Evolutionary conservation across 2,113 vertebrate genomes (phyloP), one percentile per base, ranked within the genome.

Genomic region (Balaeniceps rex): DNA sequence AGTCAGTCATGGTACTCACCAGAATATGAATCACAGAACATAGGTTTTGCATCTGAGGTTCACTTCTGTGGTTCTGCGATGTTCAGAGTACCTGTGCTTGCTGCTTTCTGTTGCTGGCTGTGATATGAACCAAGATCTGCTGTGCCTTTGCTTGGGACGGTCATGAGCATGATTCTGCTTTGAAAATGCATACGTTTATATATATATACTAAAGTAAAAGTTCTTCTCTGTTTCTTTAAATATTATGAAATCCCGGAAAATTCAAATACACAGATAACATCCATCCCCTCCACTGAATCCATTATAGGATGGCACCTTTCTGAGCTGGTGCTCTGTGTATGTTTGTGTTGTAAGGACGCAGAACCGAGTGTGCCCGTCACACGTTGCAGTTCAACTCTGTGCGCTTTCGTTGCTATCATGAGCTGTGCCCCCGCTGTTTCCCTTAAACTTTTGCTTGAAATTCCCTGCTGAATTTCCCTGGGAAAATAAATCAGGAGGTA

Each of bases 251-350:
- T 47, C 23, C 68, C 19, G 19, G 25, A 23, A 34, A 24, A 23
- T 22, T 40, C 17, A 38, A 14, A 24, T 21, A 10, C 11, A 10
- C 5, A 15, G 31, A 5, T 46, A 21, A 5, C 8, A 11, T 26
- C 38, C 29, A 4, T 3, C 4, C 46, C 49, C 23, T 46, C 2
- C 12, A 3, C 40, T 12, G 9, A 4, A 7, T 7, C 38, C 14
- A 1, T 7, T 2, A 0, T 2, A 12, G 51, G 7, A 1, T 26
- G 51, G 2, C 31, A 5, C 33, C 40, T 38, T 49, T 49, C 47
- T 24, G 0, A 63, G 52, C 1, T 3, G 9, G 9, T 3, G 42
- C 7, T 8, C n/a, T 15, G 21, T 10, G 36, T 19, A 3, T 23
- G 17, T 25, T 34, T 5, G 2, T 28, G 11, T 29, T 14, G 24